phyloP scores from a whole-genome alignment of 2,113 vertebrate genomes.

The Clarias batrachus region DNA sequence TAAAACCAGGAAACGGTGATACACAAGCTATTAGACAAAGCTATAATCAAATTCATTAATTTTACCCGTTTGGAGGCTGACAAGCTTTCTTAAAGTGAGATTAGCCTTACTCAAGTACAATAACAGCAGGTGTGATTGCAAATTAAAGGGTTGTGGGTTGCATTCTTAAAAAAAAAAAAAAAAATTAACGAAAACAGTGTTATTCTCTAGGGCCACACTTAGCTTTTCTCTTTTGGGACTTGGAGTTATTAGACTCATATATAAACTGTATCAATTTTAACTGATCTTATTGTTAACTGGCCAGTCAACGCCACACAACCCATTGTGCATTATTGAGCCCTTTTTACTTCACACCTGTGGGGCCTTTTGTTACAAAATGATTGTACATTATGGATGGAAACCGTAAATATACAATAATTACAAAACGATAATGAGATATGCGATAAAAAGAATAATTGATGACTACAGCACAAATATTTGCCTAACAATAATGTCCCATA shows the following conservation, averaged over 20 bases:
- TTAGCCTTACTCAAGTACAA: conserved; percentile 63
- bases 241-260: conserved; percentile 23
- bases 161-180: conserved; percentile 25
- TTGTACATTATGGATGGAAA: neutral
- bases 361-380: neutral
- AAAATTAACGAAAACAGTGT: neutral
- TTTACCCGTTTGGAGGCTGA: conserved; percentile 88
- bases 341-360: conserved; percentile 28
- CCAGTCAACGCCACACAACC: neutral
- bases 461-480: neutral
- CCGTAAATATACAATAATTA: neutral
- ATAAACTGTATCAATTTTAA: conserved; percentile 36
- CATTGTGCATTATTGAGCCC: neutral
- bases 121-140: conserved; percentile 49
- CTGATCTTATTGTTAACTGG: conserved; percentile 19
- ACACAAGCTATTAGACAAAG: conserved; percentile 92
- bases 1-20: conserved; percentile 98
- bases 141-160: conserved; percentile 45
- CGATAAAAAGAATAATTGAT: neutral
- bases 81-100: conserved; percentile 86
- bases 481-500: neutral
- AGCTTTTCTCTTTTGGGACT: conserved; percentile 10
- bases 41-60: conserved; percentile 98
- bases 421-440: conserved; percentile 2
- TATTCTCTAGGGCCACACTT: conserved; percentile 8